A percentile compares a stretch with the other conserved stretches of the same genome.
Evolutionary conservation across 2,113 vertebrate genomes (phyloP).

Genomic region (Riparia riparia): DNA sequence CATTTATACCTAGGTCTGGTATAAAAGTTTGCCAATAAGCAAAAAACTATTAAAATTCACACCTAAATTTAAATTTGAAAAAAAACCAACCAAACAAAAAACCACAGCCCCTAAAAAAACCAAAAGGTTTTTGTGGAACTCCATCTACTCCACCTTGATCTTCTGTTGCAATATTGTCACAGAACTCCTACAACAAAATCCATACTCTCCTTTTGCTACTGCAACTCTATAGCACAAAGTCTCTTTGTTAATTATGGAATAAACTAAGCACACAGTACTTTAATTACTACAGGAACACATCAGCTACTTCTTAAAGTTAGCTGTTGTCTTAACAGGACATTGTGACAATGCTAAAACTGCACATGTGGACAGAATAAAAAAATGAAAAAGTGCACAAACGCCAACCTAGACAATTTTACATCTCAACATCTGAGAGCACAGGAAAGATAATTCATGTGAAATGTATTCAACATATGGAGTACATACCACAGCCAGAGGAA

Average conservation of each 20-base stretch:
- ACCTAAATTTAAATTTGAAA: background rate
- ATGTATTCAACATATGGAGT: background rate
- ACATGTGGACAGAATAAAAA: background rate
- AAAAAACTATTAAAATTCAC: background rate
- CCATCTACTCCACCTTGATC: background rate
- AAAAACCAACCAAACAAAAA: background rate
- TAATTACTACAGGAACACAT: background rate
- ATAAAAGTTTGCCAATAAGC: background rate
- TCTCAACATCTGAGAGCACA: background rate
- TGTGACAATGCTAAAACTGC: background rate
- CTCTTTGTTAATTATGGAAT: background rate
- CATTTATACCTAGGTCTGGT: background rate
- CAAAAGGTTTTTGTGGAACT: background rate
- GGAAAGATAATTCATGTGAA: background rate
- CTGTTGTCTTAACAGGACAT: background rate
- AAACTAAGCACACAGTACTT: background rate
- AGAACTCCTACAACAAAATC: background rate
- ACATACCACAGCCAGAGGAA: conserved; percentile 97
- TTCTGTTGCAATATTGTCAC: background rate
- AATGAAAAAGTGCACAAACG: background rate
- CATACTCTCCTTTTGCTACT: background rate
- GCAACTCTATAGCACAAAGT: background rate
- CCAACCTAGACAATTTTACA: background rate
- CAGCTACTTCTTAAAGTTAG: background rate
- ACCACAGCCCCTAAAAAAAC: background rate